Percentiles rank a stretch among this genome's conserved stretches.
phyloP scores from a whole-genome alignment of 2,113 vertebrate species.

The Mormyrus lacerda region DNA sequence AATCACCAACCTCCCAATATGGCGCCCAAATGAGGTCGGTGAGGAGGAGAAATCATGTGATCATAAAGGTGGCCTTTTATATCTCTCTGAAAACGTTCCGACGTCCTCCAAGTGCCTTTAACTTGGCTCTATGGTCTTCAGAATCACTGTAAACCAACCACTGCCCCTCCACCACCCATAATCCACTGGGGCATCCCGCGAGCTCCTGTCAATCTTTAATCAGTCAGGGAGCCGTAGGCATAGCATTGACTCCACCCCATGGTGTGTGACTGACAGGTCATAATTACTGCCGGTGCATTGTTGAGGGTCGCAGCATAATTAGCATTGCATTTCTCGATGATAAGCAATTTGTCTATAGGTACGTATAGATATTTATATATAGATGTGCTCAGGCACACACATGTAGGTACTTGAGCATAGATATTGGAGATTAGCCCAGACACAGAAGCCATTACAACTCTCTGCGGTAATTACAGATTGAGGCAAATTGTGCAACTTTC shows the following conservation, averaged over 20 bases:
- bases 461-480: conserved; percentile 1
- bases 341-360: neutral
- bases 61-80: neutral
- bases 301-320: neutral
- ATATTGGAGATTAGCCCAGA: neutral
- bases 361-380: neutral
- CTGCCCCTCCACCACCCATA: neutral
- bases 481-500: neutral
- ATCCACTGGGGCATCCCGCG: neutral
- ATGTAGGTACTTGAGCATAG: neutral
- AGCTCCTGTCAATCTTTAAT: conserved; percentile 10
- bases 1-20: neutral
- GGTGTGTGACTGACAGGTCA: neutral
- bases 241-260: conserved; percentile 3
- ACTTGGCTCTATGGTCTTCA: neutral
- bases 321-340: neutral
- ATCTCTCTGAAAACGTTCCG: neutral
- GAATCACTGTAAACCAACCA: neutral
- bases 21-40: neutral
- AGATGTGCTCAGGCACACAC: neutral
- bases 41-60: neutral
- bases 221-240: neutral
- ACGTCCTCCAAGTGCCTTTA: neutral
- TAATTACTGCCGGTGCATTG: neutral
- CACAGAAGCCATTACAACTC: neutral